Base-by-base conservation (phyloP, 2,888 invertebrate species). In the Hermaeophaga mercurialis region DNA sequence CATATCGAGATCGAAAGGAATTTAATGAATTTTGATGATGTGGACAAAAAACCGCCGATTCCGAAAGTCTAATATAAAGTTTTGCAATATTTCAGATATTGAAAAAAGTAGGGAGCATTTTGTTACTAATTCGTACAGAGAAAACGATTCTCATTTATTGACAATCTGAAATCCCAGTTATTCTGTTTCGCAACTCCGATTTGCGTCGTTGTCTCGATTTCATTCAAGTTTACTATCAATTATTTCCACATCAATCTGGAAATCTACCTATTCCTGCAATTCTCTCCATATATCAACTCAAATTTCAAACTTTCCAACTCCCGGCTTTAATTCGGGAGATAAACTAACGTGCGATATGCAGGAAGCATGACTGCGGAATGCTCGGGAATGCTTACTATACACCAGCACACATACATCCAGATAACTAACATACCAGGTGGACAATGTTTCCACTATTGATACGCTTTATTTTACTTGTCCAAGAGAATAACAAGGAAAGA, bases 231-330 rank as follows among this genome's bases (percentile, higher is more conserved):
- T 11, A 19, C 41, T 49, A 49, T 49, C 49, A 49, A 49, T 49
- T 49, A 49, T 31, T 49, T 41, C 39, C 49, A 28, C 49, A 49
- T 49, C 49, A 49, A 49, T 49, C 41, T 41, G 49, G 19, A 41
- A 49, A 49, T 49, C 41, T 41, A 49, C 39, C 41, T 49, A 28
- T 31, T 49, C 18, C 31, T 28, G 18, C 33, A 41, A 41, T 49
- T 39, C n/a, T n/a, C n/a, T n/a, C 22, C 9, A 8, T 14, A 41
- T 41, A 49, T 49, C 49, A 49, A 41, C 39, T 39, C 19, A 39
- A 39, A 39, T 39, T 39, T 39, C 39, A 18, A 39, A 19, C 39
- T 39, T 19, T 39, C n/a, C n/a, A n/a, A 15, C 39, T 19, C 8
- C 19, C 39, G 19, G 19, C n/a, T 19, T 19, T 39, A 38, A 39